Evolutionary conservation across 2,888 invertebrate species (phyloP).

Genomic region (Drosophila merina): DNA sequence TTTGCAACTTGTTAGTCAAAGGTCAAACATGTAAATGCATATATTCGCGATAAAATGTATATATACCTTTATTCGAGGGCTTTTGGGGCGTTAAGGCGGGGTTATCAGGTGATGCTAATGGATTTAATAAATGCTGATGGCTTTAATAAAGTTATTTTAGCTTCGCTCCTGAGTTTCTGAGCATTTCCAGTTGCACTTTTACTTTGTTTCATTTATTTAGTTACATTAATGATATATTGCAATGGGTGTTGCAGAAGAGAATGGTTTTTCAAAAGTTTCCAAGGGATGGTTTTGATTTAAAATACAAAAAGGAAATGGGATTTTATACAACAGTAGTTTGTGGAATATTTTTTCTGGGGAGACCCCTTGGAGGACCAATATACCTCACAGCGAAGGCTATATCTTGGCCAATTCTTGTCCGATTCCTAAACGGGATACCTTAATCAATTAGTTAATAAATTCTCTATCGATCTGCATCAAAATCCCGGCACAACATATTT

Average conservation of each 20-base stretch:
- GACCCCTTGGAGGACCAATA: no score
- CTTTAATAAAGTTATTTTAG: slow-evolving; percentile 30
- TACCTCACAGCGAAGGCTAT: no score
- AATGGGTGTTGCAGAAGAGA: not conserved
- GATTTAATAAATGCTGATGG: slow-evolving; percentile 43
- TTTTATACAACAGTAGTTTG: no score
- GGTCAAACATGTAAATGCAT: slow-evolving; percentile 51
- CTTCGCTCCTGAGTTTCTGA: not conserved
- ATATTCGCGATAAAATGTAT: not conserved
- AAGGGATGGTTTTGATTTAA: no score
- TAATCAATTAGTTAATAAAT: no score
- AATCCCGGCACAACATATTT: no score
- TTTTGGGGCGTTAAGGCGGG: slow-evolving; percentile 18
- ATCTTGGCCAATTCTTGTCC: no score
- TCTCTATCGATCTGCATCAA: no score
- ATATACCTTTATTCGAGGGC: slow-evolving; percentile 1
- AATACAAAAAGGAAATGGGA: no score
- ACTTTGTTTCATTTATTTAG: not conserved
- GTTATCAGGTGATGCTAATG: slow-evolving; percentile 31
- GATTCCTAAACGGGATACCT: no score
- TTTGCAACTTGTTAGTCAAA: slow-evolving; percentile 72
- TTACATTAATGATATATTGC: not conserved
- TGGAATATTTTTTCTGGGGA: no score
- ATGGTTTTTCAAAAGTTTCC: no score
- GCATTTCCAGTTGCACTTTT: not conserved